Conservation (phyloP, 37 sponge, comb jelly and placozoan genomes). For the Mnemiopsis leidyi region DNA sequence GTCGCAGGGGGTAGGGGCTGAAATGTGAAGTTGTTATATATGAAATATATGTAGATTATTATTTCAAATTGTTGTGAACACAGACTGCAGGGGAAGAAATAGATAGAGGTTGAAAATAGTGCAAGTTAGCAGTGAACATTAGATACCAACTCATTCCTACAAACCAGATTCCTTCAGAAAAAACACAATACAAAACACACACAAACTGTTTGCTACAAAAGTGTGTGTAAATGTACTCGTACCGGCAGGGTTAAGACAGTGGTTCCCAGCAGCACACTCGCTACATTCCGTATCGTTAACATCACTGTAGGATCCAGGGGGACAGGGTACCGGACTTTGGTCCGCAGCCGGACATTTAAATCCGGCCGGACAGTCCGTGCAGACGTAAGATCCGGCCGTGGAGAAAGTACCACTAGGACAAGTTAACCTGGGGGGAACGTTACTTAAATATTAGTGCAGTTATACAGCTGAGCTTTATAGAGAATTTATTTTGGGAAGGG, state of each 20-base stretch:
- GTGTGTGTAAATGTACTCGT: neutral
- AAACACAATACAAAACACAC: no score
- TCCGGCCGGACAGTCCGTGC: constrained; percentile 66
- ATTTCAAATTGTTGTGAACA: no score
- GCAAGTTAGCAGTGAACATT: no score
- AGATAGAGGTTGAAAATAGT: no score
- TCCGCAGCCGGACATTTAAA: neutral
- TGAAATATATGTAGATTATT: no score
- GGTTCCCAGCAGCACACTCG: neutral
- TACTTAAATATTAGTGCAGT: no score
- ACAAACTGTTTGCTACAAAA: no score
- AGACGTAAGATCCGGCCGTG: neutral
- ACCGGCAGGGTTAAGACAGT: constrained; percentile 52
- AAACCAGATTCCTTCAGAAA: no score
- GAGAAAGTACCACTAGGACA: constrained; percentile 27
- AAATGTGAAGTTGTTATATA: no score
- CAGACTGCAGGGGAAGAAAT: no score
- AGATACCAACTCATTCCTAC: no score
- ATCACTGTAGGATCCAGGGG: constrained; percentile 46
- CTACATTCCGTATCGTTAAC: neutral
- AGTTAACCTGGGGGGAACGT: neutral
- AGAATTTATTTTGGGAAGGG: neutral
- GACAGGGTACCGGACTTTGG: constrained; percentile 21
- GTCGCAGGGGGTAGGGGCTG: neutral
- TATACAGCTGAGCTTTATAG: no score